Evolutionary conservation across 1,140 invertebrate genomes (phyloP), one percentile per base, ranked within the genome.

Genomic region (Leptonema lineaticorne): DNA sequence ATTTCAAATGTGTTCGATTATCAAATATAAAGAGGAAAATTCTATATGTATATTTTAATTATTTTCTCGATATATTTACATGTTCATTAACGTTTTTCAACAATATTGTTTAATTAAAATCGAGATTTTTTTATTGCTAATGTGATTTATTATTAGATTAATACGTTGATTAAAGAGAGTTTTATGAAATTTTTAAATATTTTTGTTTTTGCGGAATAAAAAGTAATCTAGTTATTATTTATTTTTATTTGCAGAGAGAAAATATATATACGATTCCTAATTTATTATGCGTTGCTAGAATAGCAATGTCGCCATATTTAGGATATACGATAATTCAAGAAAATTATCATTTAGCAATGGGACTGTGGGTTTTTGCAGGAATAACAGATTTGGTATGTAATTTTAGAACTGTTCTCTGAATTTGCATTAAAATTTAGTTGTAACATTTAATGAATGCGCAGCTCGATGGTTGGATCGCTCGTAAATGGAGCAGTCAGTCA

Each of bases 401-500:
- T 75, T 57, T 63, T 33, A 33, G 28, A 63, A 45, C 26, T 33
- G 14, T n/a, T n/a, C n/a, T n/a, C n/a, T n/a, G n/a, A n/a, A n/a
- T n/a, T n/a, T n/a, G n/a, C n/a, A n/a, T 63, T n/a, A 9, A 41
- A 33, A 22, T 63, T 63, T 41, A 2, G 16, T 1, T 41, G 37
- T 41, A 41, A 53, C 30, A 64, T 67, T 28, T 27, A n/a, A n/a
- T n/a, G n/a, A n/a, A n/a, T 29, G 58, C 20, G 67, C 81, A 95
- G 93, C 75, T 95, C 46, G 97, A 99, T 87, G 97, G 97, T 24
- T 97, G 91, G 87, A 97, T 98, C 76, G 96, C 97, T 9, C 86
- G 97, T 59, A 92, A 89, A 59, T 97, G 94, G 87, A 86, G 88
- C 58, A 91, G 90, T 57, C 96, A 98, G 79, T 89, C 92, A 14